Evolutionary conservation across 2,797 vertebrate species (phyloP).

Genomic region (Melanotaenia parkinsoni): DNA sequence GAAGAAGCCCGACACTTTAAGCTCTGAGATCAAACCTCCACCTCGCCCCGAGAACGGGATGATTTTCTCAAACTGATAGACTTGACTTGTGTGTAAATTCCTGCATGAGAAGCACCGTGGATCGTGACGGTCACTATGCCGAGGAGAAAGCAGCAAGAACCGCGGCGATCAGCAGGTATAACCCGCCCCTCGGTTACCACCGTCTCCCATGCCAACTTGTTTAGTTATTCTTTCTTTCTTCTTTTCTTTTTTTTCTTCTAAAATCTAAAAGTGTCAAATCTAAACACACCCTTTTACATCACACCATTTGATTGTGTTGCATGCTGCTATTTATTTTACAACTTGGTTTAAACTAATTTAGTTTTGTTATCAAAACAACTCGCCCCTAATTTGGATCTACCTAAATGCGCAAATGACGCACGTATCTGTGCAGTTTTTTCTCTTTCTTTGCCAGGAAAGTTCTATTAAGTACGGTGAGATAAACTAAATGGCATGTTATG

Average conservation of each 20-base stretch:
- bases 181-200: conserved; percentile 56
- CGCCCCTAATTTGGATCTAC: conserved; percentile 41
- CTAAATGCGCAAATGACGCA: conserved; percentile 61
- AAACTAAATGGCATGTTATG: conserved; percentile 75
- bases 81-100: conserved; percentile 74
- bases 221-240: too few relatives aligned
- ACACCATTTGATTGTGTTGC: conserved; percentile 21
- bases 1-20: conserved; percentile 61
- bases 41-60: conserved; percentile 66
- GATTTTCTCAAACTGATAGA: conserved; percentile 78
- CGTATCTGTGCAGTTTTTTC: conserved; percentile 41
- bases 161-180: conserved; percentile 96
- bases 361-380: conserved; percentile 35
- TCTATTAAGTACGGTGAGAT: conserved; percentile 66
- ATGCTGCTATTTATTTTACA: conserved; percentile 49
- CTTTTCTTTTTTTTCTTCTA: conserved; percentile 16
- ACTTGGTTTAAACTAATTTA: conserved; percentile 24
- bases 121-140: conserved; percentile 90
- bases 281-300: conserved; percentile 13
- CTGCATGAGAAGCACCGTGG: conserved; percentile 92
- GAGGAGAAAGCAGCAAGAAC: conserved; percentile 98
- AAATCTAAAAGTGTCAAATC: conserved; percentile 22
- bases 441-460: conserved; percentile 62
- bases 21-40: conserved; percentile 40
- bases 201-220: conserved; percentile 33